These are phyloP conservation scores for Podarcis cretensis DNA, from an alignment of 2,113 vertebrate species.

Conservation along the genomic window DNA sequence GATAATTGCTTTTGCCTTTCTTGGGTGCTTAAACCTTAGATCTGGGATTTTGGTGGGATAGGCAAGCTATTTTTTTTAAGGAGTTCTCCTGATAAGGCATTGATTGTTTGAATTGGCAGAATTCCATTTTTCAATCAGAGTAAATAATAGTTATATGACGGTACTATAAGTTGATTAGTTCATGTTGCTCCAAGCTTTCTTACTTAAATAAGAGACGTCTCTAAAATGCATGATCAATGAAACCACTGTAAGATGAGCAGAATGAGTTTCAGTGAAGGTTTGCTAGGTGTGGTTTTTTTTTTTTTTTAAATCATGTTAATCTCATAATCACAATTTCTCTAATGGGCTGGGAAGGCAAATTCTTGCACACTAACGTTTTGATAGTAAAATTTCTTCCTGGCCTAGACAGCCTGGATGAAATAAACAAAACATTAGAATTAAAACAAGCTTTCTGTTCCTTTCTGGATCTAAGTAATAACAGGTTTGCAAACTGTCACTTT, in stretches of 20 bases:
- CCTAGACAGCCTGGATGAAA: not conserved
- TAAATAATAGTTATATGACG: not conserved
- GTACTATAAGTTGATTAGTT: not conserved
- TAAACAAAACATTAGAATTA: slow-evolving; percentile 22
- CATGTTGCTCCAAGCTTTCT: not conserved
- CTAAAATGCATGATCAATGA: not conserved
- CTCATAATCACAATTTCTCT: slow-evolving; percentile 7
- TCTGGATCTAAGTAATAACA: not conserved
- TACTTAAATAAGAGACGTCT: not conserved
- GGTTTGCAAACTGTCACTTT: slow-evolving; percentile 7
- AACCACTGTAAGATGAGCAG: not conserved
- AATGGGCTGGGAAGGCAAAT: not conserved
- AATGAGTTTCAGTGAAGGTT: not conserved
- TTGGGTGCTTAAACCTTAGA: not conserved
- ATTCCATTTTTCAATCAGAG: not conserved
- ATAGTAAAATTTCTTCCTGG: slow-evolving; percentile 9
- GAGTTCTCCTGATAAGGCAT: not conserved
- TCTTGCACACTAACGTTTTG: not conserved
- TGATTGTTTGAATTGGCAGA: not conserved
- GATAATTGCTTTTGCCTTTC: not conserved
- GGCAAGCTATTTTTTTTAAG: not conserved
- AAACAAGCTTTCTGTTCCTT: slow-evolving; percentile 3
- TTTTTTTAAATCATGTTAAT: not conserved
- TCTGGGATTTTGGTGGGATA: not conserved
- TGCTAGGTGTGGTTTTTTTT: not conserved